Evolutionary conservation across 1,140 invertebrate species (phyloP), one percentile per base, ranked within the genome.

Genomic region (Steinernema feltiae): DNA sequence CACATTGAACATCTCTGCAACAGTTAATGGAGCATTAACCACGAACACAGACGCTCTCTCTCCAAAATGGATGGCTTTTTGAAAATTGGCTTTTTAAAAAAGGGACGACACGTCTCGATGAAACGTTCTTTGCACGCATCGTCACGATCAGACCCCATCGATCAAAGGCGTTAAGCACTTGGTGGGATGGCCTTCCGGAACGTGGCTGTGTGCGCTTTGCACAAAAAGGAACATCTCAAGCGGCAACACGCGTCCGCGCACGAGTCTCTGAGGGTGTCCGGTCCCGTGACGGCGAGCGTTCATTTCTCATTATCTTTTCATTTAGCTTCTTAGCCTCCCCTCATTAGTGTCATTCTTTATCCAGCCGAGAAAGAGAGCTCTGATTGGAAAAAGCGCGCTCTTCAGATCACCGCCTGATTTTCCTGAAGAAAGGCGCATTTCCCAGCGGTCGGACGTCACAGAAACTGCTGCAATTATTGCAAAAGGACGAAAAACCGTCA

Each of bases 1-100:
- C 18, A 79, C 78, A 72, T 79, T 79, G 74, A 79, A 79, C 78
- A 79, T 79, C 24, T 79, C 78, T 79, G 71, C 53, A 63, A 63
- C 15, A 63, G n/a, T n/a, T n/a, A n/a, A n/a, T n/a, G n/a, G n/a
- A n/a, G n/a, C n/a, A n/a, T n/a, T n/a, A n/a, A n/a, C n/a, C n/a
- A n/a, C n/a, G n/a, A n/a, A n/a, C n/a, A 46, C 41, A 46, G 7
- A 12, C 7, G 41, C n/a, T 46, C n/a, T 7, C n/a, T 7, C 41
- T n/a, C 41, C 7, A n/a, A 46, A 46, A 46, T 7, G n/a, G 41
- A 46, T 46, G 41, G n/a, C 41, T n/a, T 46, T n/a, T 46, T 46
- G 41, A n/a, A 46, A 46, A 46, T 46, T 46, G n/a, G 41, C 41
- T 46, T 46, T 46, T 27, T 63, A 15, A 63, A 21, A 63, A 46